These are phyloP conservation scores for Clitarchus hookeri DNA, from an alignment of 2,888 invertebrate genomes.

Conservation along the genomic window DNA sequence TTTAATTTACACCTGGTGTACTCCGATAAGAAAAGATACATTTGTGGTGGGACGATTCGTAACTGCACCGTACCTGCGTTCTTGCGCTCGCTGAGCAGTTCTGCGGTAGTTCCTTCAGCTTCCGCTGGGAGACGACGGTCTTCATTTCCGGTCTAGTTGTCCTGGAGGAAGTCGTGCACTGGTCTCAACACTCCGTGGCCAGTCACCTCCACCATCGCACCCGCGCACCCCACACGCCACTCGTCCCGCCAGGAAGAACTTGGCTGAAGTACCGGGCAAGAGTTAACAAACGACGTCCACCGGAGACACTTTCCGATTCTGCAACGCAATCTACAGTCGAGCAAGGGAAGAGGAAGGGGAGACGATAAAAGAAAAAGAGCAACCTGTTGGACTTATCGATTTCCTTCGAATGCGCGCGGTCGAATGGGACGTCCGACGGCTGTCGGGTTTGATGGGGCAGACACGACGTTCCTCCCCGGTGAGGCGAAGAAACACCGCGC, in stretches of 20 bases:
- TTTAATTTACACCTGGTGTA: no score
- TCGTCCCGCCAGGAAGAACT: no score
- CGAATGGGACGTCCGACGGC: not conserved
- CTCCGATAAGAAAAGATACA: not conserved
- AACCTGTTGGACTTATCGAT: slow-evolving; percentile 14
- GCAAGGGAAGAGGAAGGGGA: not conserved
- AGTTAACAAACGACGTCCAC: not conserved
- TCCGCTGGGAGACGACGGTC: not conserved
- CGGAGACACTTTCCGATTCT: not conserved
- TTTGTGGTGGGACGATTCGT: not conserved
- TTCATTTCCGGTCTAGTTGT: not conserved
- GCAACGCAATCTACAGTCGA: not conserved
- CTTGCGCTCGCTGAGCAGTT: not conserved
- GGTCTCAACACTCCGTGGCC: no score
- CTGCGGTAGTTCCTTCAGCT: not conserved
- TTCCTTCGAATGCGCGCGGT: not conserved
- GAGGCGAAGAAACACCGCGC: not conserved
- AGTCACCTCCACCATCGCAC: no score
- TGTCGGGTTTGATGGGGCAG: not conserved
- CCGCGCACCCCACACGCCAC: no score
- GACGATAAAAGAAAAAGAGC: not conserved
- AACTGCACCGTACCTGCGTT: not conserved
- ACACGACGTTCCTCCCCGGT: not conserved
- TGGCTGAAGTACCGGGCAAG: no score
- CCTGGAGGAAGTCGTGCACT: no score